Evolutionary conservation across 2,113 vertebrate genomes (phyloP), one percentile per base, ranked within the genome.

Genomic region (Pogona vitticeps): DNA sequence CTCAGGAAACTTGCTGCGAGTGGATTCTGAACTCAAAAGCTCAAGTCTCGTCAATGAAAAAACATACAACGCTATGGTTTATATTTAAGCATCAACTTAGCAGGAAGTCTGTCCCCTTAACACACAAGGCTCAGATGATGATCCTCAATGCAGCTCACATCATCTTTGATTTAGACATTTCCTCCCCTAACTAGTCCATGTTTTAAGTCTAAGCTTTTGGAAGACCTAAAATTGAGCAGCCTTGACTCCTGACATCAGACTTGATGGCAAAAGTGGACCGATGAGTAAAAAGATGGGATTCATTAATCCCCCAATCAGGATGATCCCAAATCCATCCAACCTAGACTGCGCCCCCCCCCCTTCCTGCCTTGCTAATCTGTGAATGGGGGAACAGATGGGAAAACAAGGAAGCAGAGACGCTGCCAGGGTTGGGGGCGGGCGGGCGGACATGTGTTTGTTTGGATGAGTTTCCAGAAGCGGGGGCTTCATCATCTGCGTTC

Each of bases 231-330:
- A 71, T 80, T 84, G 72, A 21, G n/a, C 85, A 80, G 67, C 88
- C 65, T 72, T 76, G 83, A 78, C 85, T 86, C 61, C 0, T 78
- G 1, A 65, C 76, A 63, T 40, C 38, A 78, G 83, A 0, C 1
- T 42, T 9, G 81, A 84, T 91, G 26, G 21, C 2, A 75, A 91
- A 90, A 89, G 90, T 42, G 3, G 10, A 77, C 90, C 81, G 94
- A 93, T 92, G 88, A 91, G 90, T 80, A 76, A 78, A 87, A 63
- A 92, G 93, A 94, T 94, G 93, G 94, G 75, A 85, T 90, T 87
- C 70, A 0, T 70, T 93, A 94, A 95, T 92, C 95, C 89, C 87
- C 77, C 42, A 0, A 52, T 86, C 91, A 90, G n/a, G n/a, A n/a
- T 94, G 90, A 94, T 89, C 85, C 13, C 91, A 91, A 84, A 42